Evolutionary conservation across 2,888 invertebrate species (phyloP).

Genomic region (Nymphalis urticae): DNA sequence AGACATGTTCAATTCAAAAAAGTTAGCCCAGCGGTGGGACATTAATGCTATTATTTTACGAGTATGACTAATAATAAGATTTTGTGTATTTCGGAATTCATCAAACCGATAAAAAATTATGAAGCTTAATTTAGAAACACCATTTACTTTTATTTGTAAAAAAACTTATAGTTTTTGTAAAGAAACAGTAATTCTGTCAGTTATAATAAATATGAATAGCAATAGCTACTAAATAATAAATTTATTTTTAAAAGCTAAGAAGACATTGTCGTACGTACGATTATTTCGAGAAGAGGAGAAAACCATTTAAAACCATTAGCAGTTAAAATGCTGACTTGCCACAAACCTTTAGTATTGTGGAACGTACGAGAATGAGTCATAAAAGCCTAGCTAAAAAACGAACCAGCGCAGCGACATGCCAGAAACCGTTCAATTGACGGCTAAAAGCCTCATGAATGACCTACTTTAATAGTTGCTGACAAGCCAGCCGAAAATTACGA

Average conservation of each 20-base stretch:
- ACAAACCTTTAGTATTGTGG: conserved; percentile 20
- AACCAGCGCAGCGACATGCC: conserved; percentile 30
- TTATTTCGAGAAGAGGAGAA: not conserved
- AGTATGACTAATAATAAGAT: too few relatives aligned
- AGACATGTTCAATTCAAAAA: too few relatives aligned
- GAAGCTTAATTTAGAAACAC: too few relatives aligned
- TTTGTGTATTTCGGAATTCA: too few relatives aligned
- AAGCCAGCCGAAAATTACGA: conserved; percentile 26
- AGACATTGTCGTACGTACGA: not conserved
- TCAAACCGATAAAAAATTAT: too few relatives aligned
- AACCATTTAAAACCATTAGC: not conserved
- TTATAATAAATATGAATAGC: too few relatives aligned
- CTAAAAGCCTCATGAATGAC: conserved; percentile 33
- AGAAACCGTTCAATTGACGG: conserved; percentile 34
- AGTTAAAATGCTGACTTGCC: conserved; percentile 20
- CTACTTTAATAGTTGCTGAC: conserved; percentile 32
- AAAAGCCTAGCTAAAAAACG: conserved; percentile 28
- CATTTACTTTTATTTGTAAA: too few relatives aligned
- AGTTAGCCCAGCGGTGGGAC: too few relatives aligned
- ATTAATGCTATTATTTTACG: too few relatives aligned
- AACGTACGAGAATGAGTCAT: conserved; percentile 28
- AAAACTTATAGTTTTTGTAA: too few relatives aligned
- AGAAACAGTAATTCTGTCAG: too few relatives aligned
- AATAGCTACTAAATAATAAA: too few relatives aligned
- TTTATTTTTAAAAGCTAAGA: not conserved